Evolutionary conservation across 2,113 vertebrate genomes (phyloP), one percentile per base, ranked within the genome.

Genomic region (Pangasianodon gigas): DNA sequence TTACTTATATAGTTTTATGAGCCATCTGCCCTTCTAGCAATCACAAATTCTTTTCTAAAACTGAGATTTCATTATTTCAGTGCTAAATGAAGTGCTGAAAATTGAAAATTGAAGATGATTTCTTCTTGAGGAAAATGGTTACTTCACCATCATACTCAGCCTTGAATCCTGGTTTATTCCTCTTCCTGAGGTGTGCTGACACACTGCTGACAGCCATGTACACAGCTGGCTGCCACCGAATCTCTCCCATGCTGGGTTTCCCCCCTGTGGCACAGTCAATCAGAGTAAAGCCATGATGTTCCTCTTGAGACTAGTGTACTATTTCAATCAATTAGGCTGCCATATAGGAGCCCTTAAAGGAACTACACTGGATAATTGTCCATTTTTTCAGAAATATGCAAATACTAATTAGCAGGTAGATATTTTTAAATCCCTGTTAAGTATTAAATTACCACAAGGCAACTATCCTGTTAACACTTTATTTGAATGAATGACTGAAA

Each of bases 211-310:
- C 60, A 90, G 62, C 51, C 90, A 29, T 44, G 56, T 83, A 83
- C 37, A 52, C 81, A 44, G 46, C 81, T 87, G 67, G 52, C 24
- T 80, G 56, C 46, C 87, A 86, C 51, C 46, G 79, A 87, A 51
- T 71, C 67, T 75, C 32, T 82, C 69, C 32, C 81, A 48, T 60
- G 82, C 67, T 89, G 88, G 29, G 51, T 60, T 75, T 54, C 54
- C 79, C 86, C 88, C 52, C 81, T 71, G 37, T 84, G 41, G 67
- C 82, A 37, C 83, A 85, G 83, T n/a, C 65, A 84, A 89, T 89
- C 80, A 89, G 11, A 56, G 48, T 56, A 51, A 41, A 41, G 16
- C 26, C 80, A 56, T 89, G 24, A 84, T 75, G 69, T 84, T 67
- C n/a, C 48, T 67, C 65, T n/a, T 56, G 80, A 65, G 88, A 84